Conservation (phyloP, 2,797 vertebrate genomes). For the Macroramphosus scolopax region DNA sequence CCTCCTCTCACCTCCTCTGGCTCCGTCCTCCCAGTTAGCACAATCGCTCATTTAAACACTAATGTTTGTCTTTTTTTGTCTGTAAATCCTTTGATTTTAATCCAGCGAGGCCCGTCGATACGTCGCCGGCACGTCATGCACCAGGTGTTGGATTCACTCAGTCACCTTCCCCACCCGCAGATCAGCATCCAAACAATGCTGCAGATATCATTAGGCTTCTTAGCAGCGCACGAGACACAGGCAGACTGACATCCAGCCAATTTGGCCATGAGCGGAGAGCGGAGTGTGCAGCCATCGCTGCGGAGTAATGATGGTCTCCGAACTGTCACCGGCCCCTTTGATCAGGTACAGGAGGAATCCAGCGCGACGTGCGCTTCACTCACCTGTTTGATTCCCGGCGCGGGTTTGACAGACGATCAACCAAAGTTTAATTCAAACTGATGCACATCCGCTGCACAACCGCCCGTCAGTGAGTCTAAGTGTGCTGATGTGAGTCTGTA, state of each 20-base stretch:
- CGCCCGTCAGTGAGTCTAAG: no score
- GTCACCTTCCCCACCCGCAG: slow-evolving; percentile 12
- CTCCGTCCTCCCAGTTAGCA: slow-evolving; percentile 37
- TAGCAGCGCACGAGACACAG: slow-evolving; percentile 71
- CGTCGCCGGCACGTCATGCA: background rate
- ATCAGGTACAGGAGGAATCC: slow-evolving; percentile 65
- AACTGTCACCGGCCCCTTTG: slow-evolving; percentile 71
- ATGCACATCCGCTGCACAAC: no score
- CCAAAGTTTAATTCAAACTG: slow-evolving; percentile 34
- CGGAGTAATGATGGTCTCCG: slow-evolving; percentile 75
- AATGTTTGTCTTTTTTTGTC: background rate
- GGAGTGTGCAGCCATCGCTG: slow-evolving; percentile 56
- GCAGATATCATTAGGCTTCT: slow-evolving; percentile 75
- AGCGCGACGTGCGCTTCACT: slow-evolving; percentile 48
- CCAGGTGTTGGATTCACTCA: slow-evolving; percentile 28
- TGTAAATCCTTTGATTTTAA: slow-evolving; percentile 23
- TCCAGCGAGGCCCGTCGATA: slow-evolving; percentile 2
- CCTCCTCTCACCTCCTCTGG: slow-evolving; percentile 21
- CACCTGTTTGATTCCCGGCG: slow-evolving; percentile 36
- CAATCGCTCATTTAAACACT: slow-evolving; percentile 15
- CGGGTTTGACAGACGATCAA: slow-evolving; percentile 45
- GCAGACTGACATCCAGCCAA: slow-evolving; percentile 71
- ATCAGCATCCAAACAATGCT: slow-evolving; percentile 67
- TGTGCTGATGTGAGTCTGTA: no score
- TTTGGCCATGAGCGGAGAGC: slow-evolving; percentile 64